Conservation (phyloP, 2,797 vertebrate species). For the Lutjanus argentimaculatus region DNA sequence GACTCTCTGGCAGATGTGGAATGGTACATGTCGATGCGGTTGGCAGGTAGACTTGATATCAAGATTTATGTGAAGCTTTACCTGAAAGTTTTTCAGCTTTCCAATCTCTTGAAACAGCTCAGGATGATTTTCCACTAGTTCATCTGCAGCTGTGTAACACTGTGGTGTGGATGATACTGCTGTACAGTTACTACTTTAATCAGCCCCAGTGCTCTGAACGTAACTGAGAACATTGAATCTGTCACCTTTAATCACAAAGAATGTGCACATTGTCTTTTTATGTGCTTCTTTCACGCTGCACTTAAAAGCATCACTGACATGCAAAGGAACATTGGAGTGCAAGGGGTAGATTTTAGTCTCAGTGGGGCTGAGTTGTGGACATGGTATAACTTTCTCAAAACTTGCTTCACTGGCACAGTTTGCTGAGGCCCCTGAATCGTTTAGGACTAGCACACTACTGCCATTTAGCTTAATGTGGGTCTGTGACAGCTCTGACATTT, state of each 20-base stretch:
- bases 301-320: neutral
- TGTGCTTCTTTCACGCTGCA: neutral
- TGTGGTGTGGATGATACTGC: neutral
- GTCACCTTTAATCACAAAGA: slow-evolving; percentile 4
- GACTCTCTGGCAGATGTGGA: slow-evolving; percentile 4
- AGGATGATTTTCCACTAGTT: slow-evolving; percentile 13
- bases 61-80: slow-evolving; percentile 46
- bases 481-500: neutral
- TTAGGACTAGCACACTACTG: neutral
- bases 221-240: neutral
- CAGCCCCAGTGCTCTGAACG: neutral
- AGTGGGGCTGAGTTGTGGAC: neutral
- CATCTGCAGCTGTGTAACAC: slow-evolving; percentile 3
- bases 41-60: slow-evolving; percentile 19
- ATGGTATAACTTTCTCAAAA: neutral
- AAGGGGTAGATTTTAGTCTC: neutral
- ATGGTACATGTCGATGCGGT: slow-evolving; percentile 25
- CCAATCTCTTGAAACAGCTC: slow-evolving; percentile 23
- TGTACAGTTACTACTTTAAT: neutral
- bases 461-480: neutral
- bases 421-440: neutral
- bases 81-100: slow-evolving; percentile 41
- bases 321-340: neutral
- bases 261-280: neutral
- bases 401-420: neutral